phyloP scores from a whole-genome alignment of 2,797 vertebrate species.

The Tapirus indicus region DNA sequence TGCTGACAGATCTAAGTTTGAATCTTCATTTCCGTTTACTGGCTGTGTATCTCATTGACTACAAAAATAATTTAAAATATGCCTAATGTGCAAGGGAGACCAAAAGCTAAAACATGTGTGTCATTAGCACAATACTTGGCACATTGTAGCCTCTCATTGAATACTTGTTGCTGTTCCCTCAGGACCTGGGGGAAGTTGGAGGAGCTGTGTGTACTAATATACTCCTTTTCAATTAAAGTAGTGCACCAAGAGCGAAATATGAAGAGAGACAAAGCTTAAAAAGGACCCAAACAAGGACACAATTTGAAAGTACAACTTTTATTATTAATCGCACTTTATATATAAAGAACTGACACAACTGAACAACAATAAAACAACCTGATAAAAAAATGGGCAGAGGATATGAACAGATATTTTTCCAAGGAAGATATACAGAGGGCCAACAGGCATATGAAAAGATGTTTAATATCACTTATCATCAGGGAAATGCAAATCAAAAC shows the following conservation, averaged over 20 bases:
- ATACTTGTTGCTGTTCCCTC: neutral
- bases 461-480: too few species aligned
- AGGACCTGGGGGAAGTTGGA: neutral
- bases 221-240: neutral
- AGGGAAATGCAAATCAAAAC: too few species aligned
- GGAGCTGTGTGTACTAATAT: neutral
- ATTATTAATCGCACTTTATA: neutral
- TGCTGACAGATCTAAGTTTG: neutral
- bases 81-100: neutral
- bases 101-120: neutral
- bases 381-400: too few species aligned
- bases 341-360: too few species aligned
- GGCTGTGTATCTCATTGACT: neutral
- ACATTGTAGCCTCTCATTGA: neutral
- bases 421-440: too few species aligned
- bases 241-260: neutral
- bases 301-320: neutral
- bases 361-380: too few species aligned
- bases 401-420: too few species aligned
- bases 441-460: too few species aligned
- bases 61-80: neutral
- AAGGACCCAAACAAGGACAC: neutral
- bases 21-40: neutral
- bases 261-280: neutral
- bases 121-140: neutral